Conservation (phyloP, 2,888 invertebrate genomes). For the Drosophila ustulata region DNA sequence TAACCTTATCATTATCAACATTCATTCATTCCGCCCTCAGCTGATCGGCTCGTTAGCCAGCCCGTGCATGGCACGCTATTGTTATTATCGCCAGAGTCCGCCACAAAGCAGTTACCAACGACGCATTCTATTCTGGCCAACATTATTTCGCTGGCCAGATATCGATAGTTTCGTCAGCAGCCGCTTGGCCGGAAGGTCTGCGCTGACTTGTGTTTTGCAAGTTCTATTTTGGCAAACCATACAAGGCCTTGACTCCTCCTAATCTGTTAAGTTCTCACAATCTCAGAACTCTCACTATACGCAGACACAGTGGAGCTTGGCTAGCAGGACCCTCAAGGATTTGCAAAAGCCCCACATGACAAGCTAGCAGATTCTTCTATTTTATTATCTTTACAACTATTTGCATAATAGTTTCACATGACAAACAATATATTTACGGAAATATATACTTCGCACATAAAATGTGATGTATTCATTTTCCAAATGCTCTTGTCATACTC, state of each 20-base stretch:
- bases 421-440: no score
- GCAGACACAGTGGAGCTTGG: conserved; percentile 12
- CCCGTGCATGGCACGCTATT: conserved; percentile 1
- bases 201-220: conserved; percentile 2
- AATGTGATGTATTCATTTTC: no score
- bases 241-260: conserved; percentile 24
- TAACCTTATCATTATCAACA: conserved; percentile 27
- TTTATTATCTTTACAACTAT: no score
- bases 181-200: conserved; percentile 1
- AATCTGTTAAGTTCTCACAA: conserved; percentile 27
- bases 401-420: no score
- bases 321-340: not conserved
- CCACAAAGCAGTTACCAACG: not conserved
- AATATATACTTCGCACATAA: no score
- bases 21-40: conserved; percentile 20
- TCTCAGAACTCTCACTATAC: conserved; percentile 2
- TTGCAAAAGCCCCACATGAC: not conserved
- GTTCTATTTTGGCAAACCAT: conserved; percentile 19
- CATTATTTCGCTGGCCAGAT: not conserved
- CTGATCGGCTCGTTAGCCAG: conserved; percentile 6
- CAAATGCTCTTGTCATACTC: no score
- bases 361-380: not conserved
- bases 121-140: conserved; percentile 2
- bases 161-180: conserved; percentile 13
- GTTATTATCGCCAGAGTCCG: not conserved